Percentiles rank a stretch among this genome's conserved stretches.
phyloP scores from a whole-genome alignment of 2,113 vertebrate genomes.

The Corythaixoides concolor region DNA sequence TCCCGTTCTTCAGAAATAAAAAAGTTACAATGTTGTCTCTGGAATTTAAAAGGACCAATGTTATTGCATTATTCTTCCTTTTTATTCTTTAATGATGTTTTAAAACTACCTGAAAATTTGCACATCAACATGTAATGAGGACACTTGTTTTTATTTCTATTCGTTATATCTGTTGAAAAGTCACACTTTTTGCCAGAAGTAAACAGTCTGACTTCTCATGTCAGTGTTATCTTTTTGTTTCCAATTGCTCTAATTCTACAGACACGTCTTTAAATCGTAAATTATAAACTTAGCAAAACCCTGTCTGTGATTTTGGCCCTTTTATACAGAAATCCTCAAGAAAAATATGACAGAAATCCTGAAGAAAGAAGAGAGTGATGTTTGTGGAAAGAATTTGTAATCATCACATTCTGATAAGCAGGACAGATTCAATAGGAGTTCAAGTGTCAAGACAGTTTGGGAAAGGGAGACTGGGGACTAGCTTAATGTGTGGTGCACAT shows the following conservation, averaged over 20 bases:
- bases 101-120: background rate
- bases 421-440: background rate
- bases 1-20: background rate
- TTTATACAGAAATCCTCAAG: background rate
- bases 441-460: background rate
- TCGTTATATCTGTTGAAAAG: background rate
- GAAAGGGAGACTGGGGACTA: too few relatives aligned
- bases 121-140: background rate
- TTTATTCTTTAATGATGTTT: background rate
- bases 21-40: background rate
- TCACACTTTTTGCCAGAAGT: background rate
- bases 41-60: background rate
- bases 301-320: background rate
- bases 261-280: background rate
- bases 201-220: background rate
- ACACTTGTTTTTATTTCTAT: background rate
- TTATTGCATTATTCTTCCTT: background rate
- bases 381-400: background rate
- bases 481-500: too few relatives aligned
- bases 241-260: background rate
- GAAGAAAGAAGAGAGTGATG: background rate
- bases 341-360: background rate
- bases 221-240: background rate
- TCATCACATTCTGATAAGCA: background rate
- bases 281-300: background rate